Conservation (phyloP, 2,888 invertebrate genomes). For the Eupithecia vulgata region DNA sequence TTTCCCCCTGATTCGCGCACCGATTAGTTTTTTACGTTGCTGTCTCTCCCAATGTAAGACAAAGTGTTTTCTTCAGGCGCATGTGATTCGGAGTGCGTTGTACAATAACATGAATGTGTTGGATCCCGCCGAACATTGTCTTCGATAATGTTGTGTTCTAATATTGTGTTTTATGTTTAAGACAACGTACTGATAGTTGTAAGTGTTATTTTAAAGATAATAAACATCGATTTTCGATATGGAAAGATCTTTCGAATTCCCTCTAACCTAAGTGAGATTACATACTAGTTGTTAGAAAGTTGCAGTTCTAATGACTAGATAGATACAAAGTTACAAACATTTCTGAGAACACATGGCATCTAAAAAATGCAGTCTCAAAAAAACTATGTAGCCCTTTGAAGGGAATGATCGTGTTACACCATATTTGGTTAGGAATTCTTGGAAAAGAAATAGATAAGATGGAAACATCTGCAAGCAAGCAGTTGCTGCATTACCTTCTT, state of each 20-base stretch:
- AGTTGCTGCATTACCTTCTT: neutral
- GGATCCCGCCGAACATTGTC: neutral
- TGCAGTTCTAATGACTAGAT: constrained; percentile 6
- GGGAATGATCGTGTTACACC: constrained; percentile 30
- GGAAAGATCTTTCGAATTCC: neutral
- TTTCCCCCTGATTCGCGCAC: too few species aligned
- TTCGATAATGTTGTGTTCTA: constrained; percentile 6
- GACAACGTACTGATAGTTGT: constrained; percentile 31
- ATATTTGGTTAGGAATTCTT: constrained; percentile 29
- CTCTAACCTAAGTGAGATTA: neutral
- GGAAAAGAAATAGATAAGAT: constrained; percentile 18
- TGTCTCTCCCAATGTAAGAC: neutral
- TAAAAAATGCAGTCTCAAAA: constrained; percentile 1
- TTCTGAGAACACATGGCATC: constrained; percentile 15
- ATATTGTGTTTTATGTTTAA: constrained; percentile 15
- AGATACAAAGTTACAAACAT: neutral
- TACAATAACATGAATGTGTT: neutral
- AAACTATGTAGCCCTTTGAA: constrained; percentile 18
- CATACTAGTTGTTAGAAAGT: constrained; percentile 16
- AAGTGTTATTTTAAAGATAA: constrained; percentile 16
- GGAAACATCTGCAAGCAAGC: neutral
- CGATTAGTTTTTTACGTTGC: too few species aligned
- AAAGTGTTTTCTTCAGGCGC: neutral
- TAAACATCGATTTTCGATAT: constrained; percentile 9
- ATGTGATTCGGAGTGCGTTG: neutral